Base-by-base conservation (phyloP, 1,140 invertebrate genomes). In the Listronotus bonariensis region DNA sequence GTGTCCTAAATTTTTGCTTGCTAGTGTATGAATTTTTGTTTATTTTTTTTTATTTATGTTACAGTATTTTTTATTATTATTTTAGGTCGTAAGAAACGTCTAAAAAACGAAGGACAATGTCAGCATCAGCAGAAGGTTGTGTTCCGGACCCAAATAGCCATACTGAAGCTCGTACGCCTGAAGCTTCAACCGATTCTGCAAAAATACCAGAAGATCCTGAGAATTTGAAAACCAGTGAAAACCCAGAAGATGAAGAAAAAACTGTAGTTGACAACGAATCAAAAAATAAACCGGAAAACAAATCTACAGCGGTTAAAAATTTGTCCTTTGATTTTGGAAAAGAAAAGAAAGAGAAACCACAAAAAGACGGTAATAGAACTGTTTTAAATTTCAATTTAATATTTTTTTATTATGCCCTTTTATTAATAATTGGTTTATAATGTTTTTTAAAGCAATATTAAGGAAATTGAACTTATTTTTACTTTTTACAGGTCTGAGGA, bases 71-170 rank as follows among this genome's bases (percentile, higher is more conserved):
- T 8, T 60, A 20, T 49, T 15, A 26, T n/a, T n/a, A 20, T 62
- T 61, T 42, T 17, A 66, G 81, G 82, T 20, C 80, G 83, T 34
- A 87, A 87, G 70, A 79, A 81, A 65, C 79, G 82, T 11, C 76
- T 83, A 60, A 79, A 84, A 20, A 83, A 86, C 68, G 85, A 40
- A 82, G 86, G 49, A 78, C 81, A 31, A 78, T 76, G 0, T 86
- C 86, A 5, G 83, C 41, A 78, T 80, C 17, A 65, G 75, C 58
- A 0, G 79, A 80, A 64, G 54, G 45, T 34, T 48, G 31, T 14
- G 45, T 40, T 1, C 52, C 64, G 1, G 68, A 72, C 43, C 20
- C 20, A 1, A 41, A 26, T 8, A 67, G 74, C n/a, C 68, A 41
- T 36, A 68, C 68, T 20, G 80, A 76, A 66, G 74, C 77, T 0